Evolutionary conservation across 2,113 vertebrate genomes (phyloP).

Genomic region (Chaetodon trifascialis): DNA sequence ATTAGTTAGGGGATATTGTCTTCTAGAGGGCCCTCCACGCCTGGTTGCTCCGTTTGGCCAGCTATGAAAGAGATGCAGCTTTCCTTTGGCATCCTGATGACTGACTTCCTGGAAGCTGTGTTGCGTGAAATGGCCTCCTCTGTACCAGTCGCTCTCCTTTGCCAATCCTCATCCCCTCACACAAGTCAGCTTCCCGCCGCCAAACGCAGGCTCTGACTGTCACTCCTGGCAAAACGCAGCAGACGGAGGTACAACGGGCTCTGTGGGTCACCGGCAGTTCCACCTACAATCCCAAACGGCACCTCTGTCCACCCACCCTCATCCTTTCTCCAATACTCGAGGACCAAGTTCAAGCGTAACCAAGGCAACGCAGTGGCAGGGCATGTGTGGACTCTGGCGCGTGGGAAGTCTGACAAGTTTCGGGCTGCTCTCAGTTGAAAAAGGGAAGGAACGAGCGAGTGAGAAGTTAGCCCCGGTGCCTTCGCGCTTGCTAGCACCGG

Average conservation of each 20-base stretch:
- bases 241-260: constrained; percentile 2
- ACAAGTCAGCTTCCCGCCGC: constrained; percentile 53
- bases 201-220: constrained; percentile 48
- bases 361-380: constrained; percentile 52
- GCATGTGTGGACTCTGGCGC: constrained; percentile 44
- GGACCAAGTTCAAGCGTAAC: constrained; percentile 49
- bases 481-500: constrained; percentile 12
- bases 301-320: constrained; percentile 27
- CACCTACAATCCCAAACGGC: constrained; percentile 27
- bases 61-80: constrained; percentile 75
- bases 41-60: constrained; percentile 75
- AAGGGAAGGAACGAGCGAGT: constrained; percentile 17
- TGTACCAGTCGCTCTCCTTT: constrained; percentile 61
- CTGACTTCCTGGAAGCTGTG: constrained; percentile 75
- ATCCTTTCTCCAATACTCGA: constrained; percentile 3
- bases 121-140: constrained; percentile 80
- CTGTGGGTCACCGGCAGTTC: constrained; percentile 38
- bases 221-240: constrained; percentile 53
- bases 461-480: constrained; percentile 43
- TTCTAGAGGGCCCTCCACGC: constrained; percentile 69
- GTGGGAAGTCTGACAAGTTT: constrained; percentile 56
- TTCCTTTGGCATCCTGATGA: constrained; percentile 75
- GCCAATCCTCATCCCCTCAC: constrained; percentile 64
- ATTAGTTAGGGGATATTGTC: constrained; percentile 78
- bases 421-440: constrained; percentile 37